Percentiles rank a stretch among this genome's conserved stretches.
These are phyloP conservation scores for Pterostichus niger DNA, from an alignment of 2,888 invertebrate species.

Conservation along the genomic window DNA sequence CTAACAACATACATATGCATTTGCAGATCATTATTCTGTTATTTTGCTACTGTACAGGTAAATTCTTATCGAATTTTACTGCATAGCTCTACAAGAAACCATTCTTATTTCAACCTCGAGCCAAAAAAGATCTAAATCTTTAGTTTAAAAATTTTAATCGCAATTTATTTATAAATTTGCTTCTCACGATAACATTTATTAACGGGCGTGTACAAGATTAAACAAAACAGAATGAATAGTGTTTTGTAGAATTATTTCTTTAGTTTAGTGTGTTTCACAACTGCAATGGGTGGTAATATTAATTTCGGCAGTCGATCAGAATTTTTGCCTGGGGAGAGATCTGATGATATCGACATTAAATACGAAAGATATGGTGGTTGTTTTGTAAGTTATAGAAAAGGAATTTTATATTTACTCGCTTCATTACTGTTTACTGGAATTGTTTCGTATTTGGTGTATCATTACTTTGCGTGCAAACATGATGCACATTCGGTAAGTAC, in stretches of 20 bases:
- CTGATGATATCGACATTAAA: conserved; percentile 78
- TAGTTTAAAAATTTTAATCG: conserved; percentile 5
- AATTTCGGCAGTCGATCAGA: conserved; percentile 79
- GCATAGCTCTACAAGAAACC: not conserved
- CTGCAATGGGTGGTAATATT: conserved; percentile 66
- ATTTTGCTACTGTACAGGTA: conserved; percentile 32
- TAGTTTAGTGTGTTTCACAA: conserved; percentile 5
- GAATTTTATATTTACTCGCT: conserved; percentile 77
- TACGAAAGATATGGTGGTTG: conserved; percentile 82
- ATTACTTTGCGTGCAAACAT: conserved; percentile 72
- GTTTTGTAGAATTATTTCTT: conserved; percentile 23
- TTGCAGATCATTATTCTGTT: conserved; percentile 1
- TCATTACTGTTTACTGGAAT: conserved; percentile 72
- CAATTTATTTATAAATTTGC: conserved; percentile 31
- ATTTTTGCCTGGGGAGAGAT: conserved; percentile 81
- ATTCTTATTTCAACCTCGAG: conserved; percentile 24
- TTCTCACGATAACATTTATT: conserved; percentile 37
- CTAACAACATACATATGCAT: conserved; percentile 6
- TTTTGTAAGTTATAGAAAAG: conserved; percentile 81
- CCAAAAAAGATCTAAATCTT: conserved; percentile 26
- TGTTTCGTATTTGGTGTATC: conserved; percentile 74
- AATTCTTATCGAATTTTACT: conserved; percentile 20
- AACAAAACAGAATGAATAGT: conserved; percentile 37
- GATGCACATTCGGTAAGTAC: conserved; percentile 70
- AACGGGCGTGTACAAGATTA: conserved; percentile 18